Evolutionary conservation across 2,888 invertebrate genomes (phyloP).

Genomic region (Caenorhabditis zanzibari): DNA sequence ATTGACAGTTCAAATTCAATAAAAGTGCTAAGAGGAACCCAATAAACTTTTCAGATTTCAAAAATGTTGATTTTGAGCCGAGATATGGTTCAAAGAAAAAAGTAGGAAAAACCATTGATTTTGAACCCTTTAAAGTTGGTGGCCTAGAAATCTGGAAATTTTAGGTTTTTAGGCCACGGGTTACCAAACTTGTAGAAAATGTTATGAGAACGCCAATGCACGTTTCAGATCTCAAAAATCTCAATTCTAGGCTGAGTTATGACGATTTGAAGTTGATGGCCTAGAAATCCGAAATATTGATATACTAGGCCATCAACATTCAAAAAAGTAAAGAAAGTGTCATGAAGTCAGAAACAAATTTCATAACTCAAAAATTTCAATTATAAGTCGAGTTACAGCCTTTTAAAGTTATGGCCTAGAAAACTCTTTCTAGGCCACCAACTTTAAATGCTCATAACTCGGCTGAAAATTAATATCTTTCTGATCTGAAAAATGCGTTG

Average conservation of each 20-base stretch:
- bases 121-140: conserved; percentile 3
- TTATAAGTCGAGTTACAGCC: not conserved
- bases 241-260: not conserved
- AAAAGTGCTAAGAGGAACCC: not conserved
- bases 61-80: not conserved
- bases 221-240: not conserved
- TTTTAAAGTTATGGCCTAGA: not conserved
- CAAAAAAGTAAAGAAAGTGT: not conserved
- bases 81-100: not conserved
- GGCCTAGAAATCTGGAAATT: not conserved
- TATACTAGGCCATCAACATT: not conserved
- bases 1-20: not conserved
- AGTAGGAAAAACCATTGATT: no score
- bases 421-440: not conserved
- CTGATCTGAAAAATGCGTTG: not conserved
- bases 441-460: not conserved
- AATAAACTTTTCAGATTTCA: not conserved
- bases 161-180: conserved; percentile 13
- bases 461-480: no score
- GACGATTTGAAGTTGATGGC: not conserved
- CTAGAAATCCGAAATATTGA: not conserved
- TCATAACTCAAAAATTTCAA: not conserved
- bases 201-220: not conserved
- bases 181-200: not conserved
- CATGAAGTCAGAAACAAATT: not conserved